These are phyloP conservation scores for Antitype chi DNA, from an alignment of 2,888 invertebrate species.

Conservation along the genomic window DNA sequence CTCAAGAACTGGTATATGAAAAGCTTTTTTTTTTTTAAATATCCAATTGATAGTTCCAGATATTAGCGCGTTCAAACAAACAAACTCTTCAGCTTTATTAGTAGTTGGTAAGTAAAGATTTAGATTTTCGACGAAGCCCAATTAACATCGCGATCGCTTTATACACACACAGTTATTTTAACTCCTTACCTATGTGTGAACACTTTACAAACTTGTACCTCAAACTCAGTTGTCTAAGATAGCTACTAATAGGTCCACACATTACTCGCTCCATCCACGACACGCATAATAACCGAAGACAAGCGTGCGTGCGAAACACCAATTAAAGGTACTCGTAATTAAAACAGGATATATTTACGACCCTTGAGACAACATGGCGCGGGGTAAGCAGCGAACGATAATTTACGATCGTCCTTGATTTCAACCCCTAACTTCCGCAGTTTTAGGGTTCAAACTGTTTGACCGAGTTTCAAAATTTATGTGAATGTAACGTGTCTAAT, in stretches of 20 bases:
- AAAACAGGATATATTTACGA: conserved; percentile 88
- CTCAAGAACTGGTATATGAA: too few species aligned
- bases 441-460: conserved; percentile 71
- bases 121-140: too few species aligned
- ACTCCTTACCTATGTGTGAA: neutral
- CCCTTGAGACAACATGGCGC: conserved; percentile 86
- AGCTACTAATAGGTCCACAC: conserved; percentile 40
- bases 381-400: conserved; percentile 78
- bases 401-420: conserved; percentile 87
- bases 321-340: conserved; percentile 87
- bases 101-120: too few species aligned
- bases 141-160: neutral
- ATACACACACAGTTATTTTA: neutral
- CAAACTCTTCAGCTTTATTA: too few species aligned
- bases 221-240: conserved; percentile 25
- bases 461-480: conserved; percentile 74
- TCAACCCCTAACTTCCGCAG: conserved; percentile 81
- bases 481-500: conserved; percentile 68
- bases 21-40: too few species aligned
- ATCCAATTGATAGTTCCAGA: too few species aligned
- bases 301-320: conserved; percentile 80
- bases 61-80: too few species aligned
- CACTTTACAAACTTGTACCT: conserved; percentile 1
- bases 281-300: conserved; percentile 65
- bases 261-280: conserved; percentile 52